Conservation (phyloP, 1,140 invertebrate species). For the Varroa destructor region DNA sequence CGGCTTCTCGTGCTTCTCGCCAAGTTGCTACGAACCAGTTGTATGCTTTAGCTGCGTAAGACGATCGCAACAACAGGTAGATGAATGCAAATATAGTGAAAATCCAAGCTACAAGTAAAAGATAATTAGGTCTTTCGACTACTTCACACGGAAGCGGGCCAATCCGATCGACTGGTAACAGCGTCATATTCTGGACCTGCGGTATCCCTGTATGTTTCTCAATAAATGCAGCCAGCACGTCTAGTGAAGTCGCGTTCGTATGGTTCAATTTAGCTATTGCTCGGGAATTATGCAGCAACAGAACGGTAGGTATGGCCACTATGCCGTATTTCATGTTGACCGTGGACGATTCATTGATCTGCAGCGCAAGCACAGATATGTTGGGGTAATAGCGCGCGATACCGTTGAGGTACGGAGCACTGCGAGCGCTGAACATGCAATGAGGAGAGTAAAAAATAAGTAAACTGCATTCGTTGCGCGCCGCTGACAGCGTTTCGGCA, state of each 20-base stretch:
- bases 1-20: conserved; percentile 16
- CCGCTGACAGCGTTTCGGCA: conserved; percentile 17
- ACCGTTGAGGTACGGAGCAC: conserved; percentile 78
- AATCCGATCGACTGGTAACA: not conserved
- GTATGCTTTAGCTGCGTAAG: conserved; percentile 2
- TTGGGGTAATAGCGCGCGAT: conserved; percentile 66
- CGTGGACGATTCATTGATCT: conserved; percentile 36
- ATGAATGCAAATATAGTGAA: conserved; percentile 7
- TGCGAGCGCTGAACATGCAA: conserved; percentile 74
- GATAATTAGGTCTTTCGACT: not conserved
- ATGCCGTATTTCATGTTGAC: conserved; percentile 82
- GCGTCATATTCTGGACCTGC: conserved; percentile 16
- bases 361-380: conserved; percentile 61
- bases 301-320: conserved; percentile 76
- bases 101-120: not conserved
- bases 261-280: conserved; percentile 72
- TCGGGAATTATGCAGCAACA: conserved; percentile 82
- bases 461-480: conserved; percentile 49
- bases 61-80: not conserved
- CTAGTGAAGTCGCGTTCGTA: conserved; percentile 57
- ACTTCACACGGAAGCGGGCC: conserved; percentile 2
- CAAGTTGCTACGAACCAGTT: not conserved
- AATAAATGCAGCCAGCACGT: conserved; percentile 66
- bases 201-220: conserved; percentile 54
- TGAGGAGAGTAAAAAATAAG: conserved; percentile 77